These are phyloP conservation scores for Podargus strigoides DNA, from an alignment of 2,797 vertebrate genomes.

Conservation along the genomic window DNA sequence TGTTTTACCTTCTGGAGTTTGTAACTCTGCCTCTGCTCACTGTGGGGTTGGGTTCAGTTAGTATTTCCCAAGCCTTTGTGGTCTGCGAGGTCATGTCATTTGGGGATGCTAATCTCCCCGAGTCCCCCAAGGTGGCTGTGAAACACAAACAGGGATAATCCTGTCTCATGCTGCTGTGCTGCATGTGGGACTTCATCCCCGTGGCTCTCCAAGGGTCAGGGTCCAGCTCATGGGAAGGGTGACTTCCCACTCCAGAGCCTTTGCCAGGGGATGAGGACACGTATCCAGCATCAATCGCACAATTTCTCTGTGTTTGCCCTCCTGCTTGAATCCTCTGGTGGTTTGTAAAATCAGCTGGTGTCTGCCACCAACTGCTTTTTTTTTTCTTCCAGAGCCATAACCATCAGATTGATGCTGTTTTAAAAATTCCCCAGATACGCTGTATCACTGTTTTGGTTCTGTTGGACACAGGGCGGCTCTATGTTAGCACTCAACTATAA, in stretches of 20 bases:
- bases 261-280: background rate
- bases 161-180: background rate
- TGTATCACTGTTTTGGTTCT: constrained; percentile 25
- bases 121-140: background rate
- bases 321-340: background rate
- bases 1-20: background rate
- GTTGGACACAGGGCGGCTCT: constrained; percentile 29
- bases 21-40: background rate
- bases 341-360: constrained; percentile 20
- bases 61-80: background rate
- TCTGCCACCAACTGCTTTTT: background rate
- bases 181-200: background rate
- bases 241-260: background rate
- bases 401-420: constrained; percentile 13
- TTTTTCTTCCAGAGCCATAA: constrained; percentile 37
- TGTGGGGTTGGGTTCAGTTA: background rate
- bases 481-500: constrained; percentile 21
- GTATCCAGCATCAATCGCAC: background rate
- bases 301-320: background rate
- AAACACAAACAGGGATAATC: background rate
- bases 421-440: constrained; percentile 4
- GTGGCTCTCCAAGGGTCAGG: background rate
- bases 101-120: background rate
- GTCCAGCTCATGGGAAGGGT: background rate
- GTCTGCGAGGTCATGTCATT: background rate